Percentiles rank a stretch among this genome's conserved stretches.
phyloP scores from a whole-genome alignment of 2,888 invertebrate species.

The Brachynemurus nebulosus region DNA sequence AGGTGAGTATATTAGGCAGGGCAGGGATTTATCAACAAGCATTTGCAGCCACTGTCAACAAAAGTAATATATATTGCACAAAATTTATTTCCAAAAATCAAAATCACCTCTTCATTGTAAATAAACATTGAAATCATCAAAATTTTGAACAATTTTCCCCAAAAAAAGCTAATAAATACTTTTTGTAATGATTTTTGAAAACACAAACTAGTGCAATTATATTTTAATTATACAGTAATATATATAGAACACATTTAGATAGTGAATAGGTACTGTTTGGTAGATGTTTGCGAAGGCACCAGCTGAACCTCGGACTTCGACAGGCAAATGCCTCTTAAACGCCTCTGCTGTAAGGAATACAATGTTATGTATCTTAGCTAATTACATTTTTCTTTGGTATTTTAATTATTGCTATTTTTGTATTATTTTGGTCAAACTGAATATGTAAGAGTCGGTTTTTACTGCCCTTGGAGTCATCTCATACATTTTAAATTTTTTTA shows the following conservation, averaged over 20 bases:
- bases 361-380: too few relatives aligned
- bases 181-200: background rate
- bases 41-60: slow-evolving; percentile 13
- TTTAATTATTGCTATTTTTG: too few relatives aligned
- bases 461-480: too few relatives aligned
- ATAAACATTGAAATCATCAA: background rate
- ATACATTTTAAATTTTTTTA: too few relatives aligned
- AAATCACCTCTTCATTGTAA: background rate
- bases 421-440: too few relatives aligned
- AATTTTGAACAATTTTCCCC: background rate
- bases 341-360: slow-evolving; percentile 33
- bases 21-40: slow-evolving; percentile 11
- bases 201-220: slow-evolving; percentile 7
- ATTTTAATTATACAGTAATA: slow-evolving; percentile 11
- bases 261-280: slow-evolving; percentile 34
- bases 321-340: slow-evolving; percentile 19
- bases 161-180: background rate
- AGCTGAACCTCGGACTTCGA: slow-evolving; percentile 24
- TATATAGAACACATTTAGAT: slow-evolving; percentile 32
- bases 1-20: slow-evolving; percentile 29
- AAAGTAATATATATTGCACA: slow-evolving; percentile 10
- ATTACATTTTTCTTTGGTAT: too few relatives aligned
- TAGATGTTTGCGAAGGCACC: slow-evolving; percentile 27
- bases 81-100: slow-evolving; percentile 4
- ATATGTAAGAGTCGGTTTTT: too few relatives aligned